Percentiles rank a stretch among this genome's conserved stretches.
Conservation (phyloP, 2,797 vertebrate genomes). For the Halcyon chelicuti region DNA sequence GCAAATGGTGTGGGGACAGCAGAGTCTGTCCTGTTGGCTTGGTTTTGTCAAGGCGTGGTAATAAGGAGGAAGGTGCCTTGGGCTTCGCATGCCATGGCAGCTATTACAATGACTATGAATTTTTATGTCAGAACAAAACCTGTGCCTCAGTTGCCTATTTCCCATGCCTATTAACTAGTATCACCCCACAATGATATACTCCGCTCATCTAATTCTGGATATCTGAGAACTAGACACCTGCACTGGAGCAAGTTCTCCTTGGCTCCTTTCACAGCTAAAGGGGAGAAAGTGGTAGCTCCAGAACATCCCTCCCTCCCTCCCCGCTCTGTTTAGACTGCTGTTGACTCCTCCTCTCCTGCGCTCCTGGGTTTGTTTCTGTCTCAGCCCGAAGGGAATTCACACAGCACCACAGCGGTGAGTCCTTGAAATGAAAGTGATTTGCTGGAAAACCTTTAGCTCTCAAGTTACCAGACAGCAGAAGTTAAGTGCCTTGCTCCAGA, state of each 20-base stretch:
- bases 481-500: neutral
- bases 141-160: too few relatives aligned
- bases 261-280: neutral
- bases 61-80: neutral
- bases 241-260: neutral
- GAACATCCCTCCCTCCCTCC: neutral
- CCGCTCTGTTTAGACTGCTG: rapidly evolving
- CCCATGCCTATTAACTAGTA: too few relatives aligned
- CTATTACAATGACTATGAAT: neutral
- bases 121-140: too few relatives aligned
- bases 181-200: neutral
- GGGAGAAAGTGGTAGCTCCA: neutral
- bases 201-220: neutral
- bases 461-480: neutral
- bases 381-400: neutral
- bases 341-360: neutral
- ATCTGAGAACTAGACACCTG: neutral
- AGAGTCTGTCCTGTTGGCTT: neutral
- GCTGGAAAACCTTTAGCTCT: neutral
- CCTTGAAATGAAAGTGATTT: neutral
- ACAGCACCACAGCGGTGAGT: neutral
- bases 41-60: neutral
- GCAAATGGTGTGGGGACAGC: neutral
- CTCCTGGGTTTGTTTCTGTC: neutral
- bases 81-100: neutral